Conservation (phyloP, 2,113 vertebrate genomes). For the Willisornis vidua region DNA sequence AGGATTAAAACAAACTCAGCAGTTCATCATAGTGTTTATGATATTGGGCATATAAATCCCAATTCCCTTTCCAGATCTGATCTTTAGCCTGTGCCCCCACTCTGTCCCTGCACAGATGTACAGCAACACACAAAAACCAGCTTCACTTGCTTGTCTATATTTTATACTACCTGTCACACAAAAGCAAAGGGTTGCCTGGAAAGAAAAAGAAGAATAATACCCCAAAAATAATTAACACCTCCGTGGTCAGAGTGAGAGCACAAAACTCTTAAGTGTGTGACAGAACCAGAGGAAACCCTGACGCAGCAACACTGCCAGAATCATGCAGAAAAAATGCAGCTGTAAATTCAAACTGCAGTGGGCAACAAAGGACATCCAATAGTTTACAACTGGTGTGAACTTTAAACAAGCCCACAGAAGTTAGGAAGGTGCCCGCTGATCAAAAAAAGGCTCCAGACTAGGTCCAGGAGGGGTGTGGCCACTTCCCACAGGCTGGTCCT, state of each 20-base stretch:
- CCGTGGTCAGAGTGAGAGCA: neutral
- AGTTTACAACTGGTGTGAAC: neutral
- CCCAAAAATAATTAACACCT: neutral
- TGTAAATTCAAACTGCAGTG: neutral
- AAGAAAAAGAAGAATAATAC: neutral
- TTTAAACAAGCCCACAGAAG: neutral
- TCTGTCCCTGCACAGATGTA: neutral
- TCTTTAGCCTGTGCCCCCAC: neutral
- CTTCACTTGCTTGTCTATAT: neutral
- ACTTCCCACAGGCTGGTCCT: neutral
- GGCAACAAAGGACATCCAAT: neutral
- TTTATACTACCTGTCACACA: neutral
- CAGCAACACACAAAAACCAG: neutral
- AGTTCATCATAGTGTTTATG: neutral
- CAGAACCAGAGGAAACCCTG: neutral
- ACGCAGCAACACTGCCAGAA: neutral
- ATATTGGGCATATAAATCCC: neutral
- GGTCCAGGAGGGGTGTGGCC: fast-evolving
- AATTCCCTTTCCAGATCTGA: neutral
- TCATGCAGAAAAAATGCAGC: neutral
- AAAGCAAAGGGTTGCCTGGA: neutral
- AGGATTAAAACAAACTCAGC: neutral
- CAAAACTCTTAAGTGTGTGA: neutral
- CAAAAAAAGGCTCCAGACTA: neutral
- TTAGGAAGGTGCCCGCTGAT: fast-evolving